Conservation (phyloP, 2,888 invertebrate genomes). For the Protonemura montana region DNA sequence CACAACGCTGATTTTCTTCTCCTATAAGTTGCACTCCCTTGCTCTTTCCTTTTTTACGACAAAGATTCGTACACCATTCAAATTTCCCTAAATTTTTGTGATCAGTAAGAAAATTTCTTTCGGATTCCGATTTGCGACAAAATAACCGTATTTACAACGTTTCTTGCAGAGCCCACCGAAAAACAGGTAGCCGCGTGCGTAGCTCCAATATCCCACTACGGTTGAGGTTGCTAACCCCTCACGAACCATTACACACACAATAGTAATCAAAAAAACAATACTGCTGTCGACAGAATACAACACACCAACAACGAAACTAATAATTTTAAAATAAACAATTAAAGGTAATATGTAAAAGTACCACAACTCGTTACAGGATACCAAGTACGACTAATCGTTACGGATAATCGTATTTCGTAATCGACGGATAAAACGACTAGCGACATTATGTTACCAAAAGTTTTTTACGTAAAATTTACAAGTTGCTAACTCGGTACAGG, state of each 20-base stretch:
- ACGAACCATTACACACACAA: background rate
- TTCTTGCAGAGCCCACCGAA: background rate
- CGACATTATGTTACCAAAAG: background rate
- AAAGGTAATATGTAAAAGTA: background rate
- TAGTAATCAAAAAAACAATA: background rate
- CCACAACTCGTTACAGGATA: background rate
- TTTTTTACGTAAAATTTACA: background rate
- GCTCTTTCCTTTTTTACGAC: too few relatives aligned
- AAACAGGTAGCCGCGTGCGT: background rate
- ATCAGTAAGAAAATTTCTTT: too few relatives aligned
- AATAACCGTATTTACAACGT: background rate
- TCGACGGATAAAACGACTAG: background rate
- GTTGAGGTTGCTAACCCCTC: constrained; percentile 38
- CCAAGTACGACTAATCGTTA: background rate
- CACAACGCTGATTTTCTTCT: too few relatives aligned
- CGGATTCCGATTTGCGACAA: too few relatives aligned
- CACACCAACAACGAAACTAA: constrained; percentile 1
- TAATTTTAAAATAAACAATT: background rate
- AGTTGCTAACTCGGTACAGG: background rate
- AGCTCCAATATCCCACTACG: background rate
- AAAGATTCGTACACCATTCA: too few relatives aligned
- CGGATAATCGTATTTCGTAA: background rate
- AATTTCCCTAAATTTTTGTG: too few relatives aligned
- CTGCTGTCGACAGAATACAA: background rate
- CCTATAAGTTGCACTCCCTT: too few relatives aligned